Evolutionary conservation across 2,113 vertebrate genomes (phyloP), one percentile per base, ranked within the genome.

Genomic region (Phylloscopus whistleri): DNA sequence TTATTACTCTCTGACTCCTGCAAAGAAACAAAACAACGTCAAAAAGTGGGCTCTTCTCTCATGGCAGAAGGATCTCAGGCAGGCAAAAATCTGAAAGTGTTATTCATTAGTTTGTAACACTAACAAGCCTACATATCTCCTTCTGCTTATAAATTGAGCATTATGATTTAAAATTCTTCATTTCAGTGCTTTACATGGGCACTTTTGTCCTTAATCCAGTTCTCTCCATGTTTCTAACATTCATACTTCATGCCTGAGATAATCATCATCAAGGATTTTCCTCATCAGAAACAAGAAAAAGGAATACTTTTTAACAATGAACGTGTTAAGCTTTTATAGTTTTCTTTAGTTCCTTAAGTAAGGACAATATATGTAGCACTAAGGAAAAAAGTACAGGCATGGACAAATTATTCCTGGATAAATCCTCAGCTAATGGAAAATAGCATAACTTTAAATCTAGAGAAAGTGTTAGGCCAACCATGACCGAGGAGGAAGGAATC

Each of bases 1-100:
- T 99, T 99, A 99, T 98, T 99, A 99, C 98, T 99, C 98, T 99
- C 99, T 98, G 99, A 98, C 95, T 99, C 99, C 99, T 99, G 98
- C 86, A 98, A 98, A 98, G 97, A 98, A 94, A 96, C 30, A 97
- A 97, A 28, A 87, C 69, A 94, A 63, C 31, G 84, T 97, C 80
- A 98, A 96, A 95, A 96, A 9, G 49, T 5, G 63, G 11, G 66
- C 79, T 95, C 94, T 52, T 81, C 49, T 59, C 51, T 64, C 70
- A 26, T 1, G 2, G 30, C 20, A 91, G 31, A 49, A 90, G 27
- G 19, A 56, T 84, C 14, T 80, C 30, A 84, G 75, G 56, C 23
- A 84, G 28, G 31, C 28, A 48, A 77, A 77, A 64, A 84, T 20
- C 9, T 64, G 51, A 86, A 63, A 66, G 12, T 23, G 10, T 48